These are phyloP conservation scores for Andrena camellia DNA, from an alignment of 2,888 invertebrate species.

Conservation along the genomic window DNA sequence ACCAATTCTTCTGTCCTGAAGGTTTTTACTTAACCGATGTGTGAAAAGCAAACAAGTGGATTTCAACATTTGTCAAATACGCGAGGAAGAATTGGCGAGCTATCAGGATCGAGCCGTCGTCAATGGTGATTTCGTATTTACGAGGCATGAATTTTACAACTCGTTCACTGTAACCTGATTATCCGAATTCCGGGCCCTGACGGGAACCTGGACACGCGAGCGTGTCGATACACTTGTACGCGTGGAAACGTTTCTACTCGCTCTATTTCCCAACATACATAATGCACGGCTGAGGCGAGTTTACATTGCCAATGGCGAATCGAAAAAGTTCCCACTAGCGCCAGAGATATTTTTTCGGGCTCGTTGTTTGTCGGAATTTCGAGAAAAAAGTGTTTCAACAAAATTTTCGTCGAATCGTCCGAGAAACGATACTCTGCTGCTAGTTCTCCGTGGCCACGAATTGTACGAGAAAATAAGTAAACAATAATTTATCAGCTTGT, in stretches of 20 bases:
- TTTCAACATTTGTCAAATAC: slow-evolving; percentile 31
- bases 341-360: slow-evolving; percentile 46
- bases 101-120: slow-evolving; percentile 46
- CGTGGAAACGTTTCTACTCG: slow-evolving; percentile 51
- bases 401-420: slow-evolving; percentile 4
- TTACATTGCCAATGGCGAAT: slow-evolving; percentile 67
- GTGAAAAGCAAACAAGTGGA: slow-evolving; percentile 38
- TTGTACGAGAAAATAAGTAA: no score
- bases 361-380: slow-evolving; percentile 26
- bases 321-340: slow-evolving; percentile 56
- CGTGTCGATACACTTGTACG: slow-evolving; percentile 41
- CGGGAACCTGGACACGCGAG: slow-evolving; percentile 26
- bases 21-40: slow-evolving; percentile 6
- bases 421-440: no score
- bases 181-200: slow-evolving; percentile 67
- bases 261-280: slow-evolving; percentile 72
- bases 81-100: slow-evolving; percentile 28
- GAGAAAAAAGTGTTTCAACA: slow-evolving; percentile 31
- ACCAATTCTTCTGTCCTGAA: not conserved
- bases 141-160: slow-evolving; percentile 76
- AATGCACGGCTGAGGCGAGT: slow-evolving; percentile 65
- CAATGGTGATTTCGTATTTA: slow-evolving; percentile 70
- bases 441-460: no score
- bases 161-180: slow-evolving; percentile 75
- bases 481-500: no score